These are phyloP conservation scores for Troides aeacus DNA, from an alignment of 2,888 invertebrate genomes.

Conservation along the genomic window DNA sequence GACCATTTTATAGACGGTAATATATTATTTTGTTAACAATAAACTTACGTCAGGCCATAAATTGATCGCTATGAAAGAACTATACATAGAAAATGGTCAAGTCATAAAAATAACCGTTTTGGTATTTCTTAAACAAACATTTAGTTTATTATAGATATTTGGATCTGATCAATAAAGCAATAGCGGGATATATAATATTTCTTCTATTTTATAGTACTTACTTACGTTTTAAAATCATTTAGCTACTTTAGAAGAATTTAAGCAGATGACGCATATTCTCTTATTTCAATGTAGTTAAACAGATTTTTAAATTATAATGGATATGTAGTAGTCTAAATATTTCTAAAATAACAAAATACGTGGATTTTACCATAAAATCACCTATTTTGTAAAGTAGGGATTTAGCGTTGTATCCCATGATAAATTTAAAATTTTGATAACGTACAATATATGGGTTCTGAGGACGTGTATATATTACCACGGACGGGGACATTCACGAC, in stretches of 20 bases:
- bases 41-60: slow-evolving; percentile 22
- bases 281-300: too few species aligned
- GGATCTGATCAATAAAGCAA: too few species aligned
- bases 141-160: too few species aligned
- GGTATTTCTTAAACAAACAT: not conserved
- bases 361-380: not conserved
- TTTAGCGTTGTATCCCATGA: not conserved
- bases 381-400: not conserved
- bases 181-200: too few species aligned
- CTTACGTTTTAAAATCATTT: too few species aligned
- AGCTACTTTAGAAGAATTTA: too few species aligned
- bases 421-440: slow-evolving; percentile 15
- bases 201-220: too few species aligned
- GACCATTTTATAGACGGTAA: slow-evolving; percentile 54
- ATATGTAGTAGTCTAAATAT: not conserved
- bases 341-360: not conserved
- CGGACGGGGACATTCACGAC: slow-evolving; percentile 7
- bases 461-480: slow-evolving; percentile 23
- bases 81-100: slow-evolving; percentile 3
- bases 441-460: slow-evolving; percentile 14
- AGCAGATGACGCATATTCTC: too few species aligned
- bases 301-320: too few species aligned
- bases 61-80: slow-evolving; percentile 8
- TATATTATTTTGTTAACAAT: slow-evolving; percentile 54
- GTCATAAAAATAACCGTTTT: not conserved